Base-by-base conservation (phyloP, 2,888 invertebrate species). In the Cynaeus angustus region DNA sequence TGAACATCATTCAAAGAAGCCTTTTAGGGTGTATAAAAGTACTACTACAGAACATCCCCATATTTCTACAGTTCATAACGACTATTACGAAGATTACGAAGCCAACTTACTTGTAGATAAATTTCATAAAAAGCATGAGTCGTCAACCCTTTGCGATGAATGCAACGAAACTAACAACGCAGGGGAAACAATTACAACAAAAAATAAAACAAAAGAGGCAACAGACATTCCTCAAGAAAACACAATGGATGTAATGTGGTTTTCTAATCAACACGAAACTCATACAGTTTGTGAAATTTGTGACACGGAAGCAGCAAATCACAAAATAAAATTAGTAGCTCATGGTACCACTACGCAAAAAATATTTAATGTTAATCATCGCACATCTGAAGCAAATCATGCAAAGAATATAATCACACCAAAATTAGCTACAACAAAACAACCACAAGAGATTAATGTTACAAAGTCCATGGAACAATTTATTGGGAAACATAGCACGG, bases 101-200 rank as follows among this genome's bases (percentile, higher is more conserved):
- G 59, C 26, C 28, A 26, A 45, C 5, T 8, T 12, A 12, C 12
- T 30, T 28, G 9, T 59, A 3, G 59, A 59, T 14, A 10, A 59
- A 9, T 45, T 59, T 45, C 13, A 37, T 12, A 43, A 45, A 43
- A 13, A 12, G n/a, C 46, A 45, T 28, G 30, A 59, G 45, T 45
- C 26, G 10, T 59, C 59, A 6, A 59, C 59, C 0, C 21, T 59
- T 8, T 59, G 59, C 45, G 59, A 10, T 41, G 10, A n/a, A 8
- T 59, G 59, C 16, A 8, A 43, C 12, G 13, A 12, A 13, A 50
- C 50, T 8, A 28, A 52, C 3, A 10, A 10, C 12, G 4, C 13
- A 4, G 14, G 4, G 4, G 46, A 46, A 46, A 14, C 8, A 46
- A 26, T 3, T 14, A 48, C 10, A 48, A 7, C 2, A 2, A 43